Evolutionary conservation across 2,888 invertebrate species (phyloP).

Genomic region (Cheilosia urbana): DNA sequence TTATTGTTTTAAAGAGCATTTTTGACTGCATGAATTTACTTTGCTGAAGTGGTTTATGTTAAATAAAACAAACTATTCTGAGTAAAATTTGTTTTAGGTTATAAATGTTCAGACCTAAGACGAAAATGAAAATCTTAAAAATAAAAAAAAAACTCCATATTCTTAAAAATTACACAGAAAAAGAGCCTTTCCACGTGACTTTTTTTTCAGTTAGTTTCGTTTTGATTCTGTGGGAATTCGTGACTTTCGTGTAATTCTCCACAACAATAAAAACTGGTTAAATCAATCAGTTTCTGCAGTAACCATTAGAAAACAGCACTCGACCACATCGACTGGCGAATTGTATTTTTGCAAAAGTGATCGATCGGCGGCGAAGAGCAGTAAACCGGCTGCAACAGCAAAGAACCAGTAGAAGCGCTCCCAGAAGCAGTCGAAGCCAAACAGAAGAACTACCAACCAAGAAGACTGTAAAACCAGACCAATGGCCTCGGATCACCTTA

Average conservation of each 20-base stretch:
- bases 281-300: constrained; percentile 57
- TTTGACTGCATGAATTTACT: too few species aligned
- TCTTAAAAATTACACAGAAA: too few species aligned
- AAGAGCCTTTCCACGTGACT: too few species aligned
- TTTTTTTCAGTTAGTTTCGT: too few species aligned
- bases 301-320: constrained; percentile 54
- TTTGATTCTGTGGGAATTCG: not conserved
- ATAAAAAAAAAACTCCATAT: too few species aligned
- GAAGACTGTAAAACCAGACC: constrained; percentile 79
- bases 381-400: constrained; percentile 30
- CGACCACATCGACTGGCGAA: constrained; percentile 44
- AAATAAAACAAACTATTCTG: too few species aligned
- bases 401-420: constrained; percentile 49
- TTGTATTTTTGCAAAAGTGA: constrained; percentile 63
- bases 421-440: constrained; percentile 31
- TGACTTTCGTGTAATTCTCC: not conserved
- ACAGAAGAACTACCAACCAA: constrained; percentile 30
- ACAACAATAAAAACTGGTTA: not conserved
- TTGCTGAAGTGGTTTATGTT: too few species aligned
- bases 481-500: constrained; percentile 82
- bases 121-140: too few species aligned
- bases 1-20: too few species aligned
- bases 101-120: too few species aligned
- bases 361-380: constrained; percentile 53
- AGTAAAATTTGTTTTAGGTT: too few species aligned